Evolutionary conservation across 2,888 invertebrate genomes (phyloP), one percentile per base, ranked within the genome.

Genomic region (Yponomeuta sedellus): DNA sequence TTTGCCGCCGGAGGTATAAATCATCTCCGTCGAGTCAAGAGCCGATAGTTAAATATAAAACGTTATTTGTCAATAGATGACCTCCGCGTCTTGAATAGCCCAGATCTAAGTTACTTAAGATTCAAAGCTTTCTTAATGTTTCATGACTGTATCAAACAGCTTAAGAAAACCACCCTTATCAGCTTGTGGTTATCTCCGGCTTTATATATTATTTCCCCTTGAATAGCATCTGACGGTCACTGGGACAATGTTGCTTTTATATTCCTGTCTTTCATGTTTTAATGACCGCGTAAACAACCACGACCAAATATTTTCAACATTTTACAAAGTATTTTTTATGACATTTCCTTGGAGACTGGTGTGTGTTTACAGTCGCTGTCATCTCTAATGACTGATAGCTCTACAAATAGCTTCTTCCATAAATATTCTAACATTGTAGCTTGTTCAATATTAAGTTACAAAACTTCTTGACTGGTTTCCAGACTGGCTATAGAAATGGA

Each of bases 21-120:
- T 75, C 72, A 72, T 71, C 70, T 61, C 22, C 68, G 66, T 70
- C 70, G 70, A 73, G 69, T 66, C 68, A 77, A 74, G 72, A 72
- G 70, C 73, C 77, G 74, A 73, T 76, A 75, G 72, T 73, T 75
- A 77, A 80, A 81, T 82, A 81, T 77, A 75, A 73, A 73, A 74
- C 75, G 77, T 74, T 80, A 83, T 83, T 80, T 82, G 75, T 82
- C 81, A 83, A 79, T 76, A 77, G 77, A 76, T 77, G 78, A 77
- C 72, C 73, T 72, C 72, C 68, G 69, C 71, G 75, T 34, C 16
- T 19, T 61, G 12, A 39, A n/a, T 61, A 20, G 6, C 39, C 10
- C 28, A 61, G 34, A 1, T 61, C n/a, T 10, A 61, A 39, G 2
- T 61, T 11, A 11, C 25, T 22, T 59, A 59, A 19, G 1, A 52